Evolutionary conservation across 2,113 vertebrate genomes (phyloP).

Genomic region (Rhinogobius similis): DNA sequence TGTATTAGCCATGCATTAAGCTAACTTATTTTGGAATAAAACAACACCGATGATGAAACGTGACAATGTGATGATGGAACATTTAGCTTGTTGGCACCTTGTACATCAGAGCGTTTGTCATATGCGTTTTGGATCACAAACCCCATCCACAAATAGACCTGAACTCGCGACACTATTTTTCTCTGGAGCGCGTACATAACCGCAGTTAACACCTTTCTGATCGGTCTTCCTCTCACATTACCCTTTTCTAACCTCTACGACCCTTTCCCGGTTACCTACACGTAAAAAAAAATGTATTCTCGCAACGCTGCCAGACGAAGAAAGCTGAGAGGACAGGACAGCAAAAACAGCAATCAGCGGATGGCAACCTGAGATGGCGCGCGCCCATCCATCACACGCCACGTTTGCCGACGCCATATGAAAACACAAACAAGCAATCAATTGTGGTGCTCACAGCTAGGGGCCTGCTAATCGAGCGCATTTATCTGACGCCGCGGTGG

Average conservation of each 20-base stretch:
- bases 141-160: slow-evolving; percentile 14
- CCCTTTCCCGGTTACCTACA: slow-evolving; percentile 32
- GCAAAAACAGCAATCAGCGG: slow-evolving; percentile 49
- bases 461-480: slow-evolving; percentile 71
- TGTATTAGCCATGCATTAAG: too few relatives aligned
- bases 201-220: slow-evolving; percentile 48
- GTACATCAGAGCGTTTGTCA: not conserved
- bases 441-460: slow-evolving; percentile 72
- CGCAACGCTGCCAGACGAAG: slow-evolving; percentile 39
- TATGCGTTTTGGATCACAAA: not conserved
- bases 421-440: slow-evolving; percentile 77
- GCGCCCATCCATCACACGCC: slow-evolving; percentile 68
- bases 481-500: slow-evolving; percentile 70
- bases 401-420: slow-evolving; percentile 56
- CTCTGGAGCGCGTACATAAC: slow-evolving; percentile 22
- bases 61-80: slow-evolving; percentile 9
- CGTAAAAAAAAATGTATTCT: slow-evolving; percentile 38
- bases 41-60: not conserved
- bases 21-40: not conserved
- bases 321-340: slow-evolving; percentile 12
- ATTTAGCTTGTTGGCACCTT: slow-evolving; percentile 6
- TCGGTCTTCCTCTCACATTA: slow-evolving; percentile 41
- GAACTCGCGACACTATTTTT: not conserved
- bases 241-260: slow-evolving; percentile 22
- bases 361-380: slow-evolving; percentile 55